Base-by-base conservation (phyloP, 1,140 invertebrate genomes). In the Globodera ellingtonae region DNA sequence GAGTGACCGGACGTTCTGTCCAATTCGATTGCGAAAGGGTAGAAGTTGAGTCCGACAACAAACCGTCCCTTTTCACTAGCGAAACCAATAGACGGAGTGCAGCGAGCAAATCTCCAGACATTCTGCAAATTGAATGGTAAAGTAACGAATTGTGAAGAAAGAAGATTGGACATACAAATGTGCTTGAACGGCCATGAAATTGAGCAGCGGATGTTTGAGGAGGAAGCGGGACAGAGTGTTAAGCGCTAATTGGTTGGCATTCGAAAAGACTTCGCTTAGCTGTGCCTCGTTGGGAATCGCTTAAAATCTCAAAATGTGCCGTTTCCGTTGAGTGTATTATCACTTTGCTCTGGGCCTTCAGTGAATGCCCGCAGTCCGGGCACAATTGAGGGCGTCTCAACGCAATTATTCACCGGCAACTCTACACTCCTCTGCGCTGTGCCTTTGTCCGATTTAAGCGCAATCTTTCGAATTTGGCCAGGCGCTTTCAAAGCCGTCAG, bases 301-400 rank as follows among this genome's bases (percentile, higher is more conserved):
- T 59, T 67, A 73, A 66, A 73, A 24, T 18, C 56, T 56, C 71
- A 62, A 82, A 72, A 56, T 10, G 0, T 15, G 15, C 48, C 13
- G 18, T 70, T 3, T 10, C 35, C 24, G 46, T 50, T 62, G 73
- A 10, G 18, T 85, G 73, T 4, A 52, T 24, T 48, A 73, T 72
- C 52, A 84, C 46, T 47, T 59, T 24, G 50, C 24, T 21, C 46
- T 56, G 24, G 18, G 24, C 78, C n/a, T 73, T 76, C 10, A 24
- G 70, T 66, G 21, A 72, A 71, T 50, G 70, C 69, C 44, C 82
- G 71, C 59, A 84, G n/a, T 46, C 79, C 81, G 15, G 72, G 70
- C 50, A 86, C 66, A 18, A 84, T 65, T 7, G 85, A 87, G 8
- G 83, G 85, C 13, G 6, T 56, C 67, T 81, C 82, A 18, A 84